Base-by-base conservation (phyloP, 2,797 vertebrate genomes). In the Onychomys leucogaster region DNA sequence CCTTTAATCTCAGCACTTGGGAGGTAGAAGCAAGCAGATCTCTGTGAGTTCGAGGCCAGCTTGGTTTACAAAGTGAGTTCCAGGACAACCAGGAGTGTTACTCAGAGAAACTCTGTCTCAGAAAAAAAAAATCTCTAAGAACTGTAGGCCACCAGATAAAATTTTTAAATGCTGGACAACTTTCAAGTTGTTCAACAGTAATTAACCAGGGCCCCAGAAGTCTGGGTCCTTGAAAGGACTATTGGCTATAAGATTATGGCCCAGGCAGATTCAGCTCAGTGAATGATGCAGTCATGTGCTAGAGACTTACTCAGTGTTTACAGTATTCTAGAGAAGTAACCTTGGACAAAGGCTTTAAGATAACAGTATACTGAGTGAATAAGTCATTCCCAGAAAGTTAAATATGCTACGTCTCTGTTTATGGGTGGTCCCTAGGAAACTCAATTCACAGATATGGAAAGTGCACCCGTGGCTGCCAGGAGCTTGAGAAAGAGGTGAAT, bases 101-200 rank as follows among this genome's bases (percentile, higher is more conserved):
- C 37, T 23, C 21, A 73, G 9, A 73, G 23, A 41, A 73, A 41
- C 21, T 21, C 71, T 73, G 37, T 73, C n/a, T 37, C 16, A 69
- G 13, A 67, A 67, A 67, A 14, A 17, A 52, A 89, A 34, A 0
- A 78, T 2, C 61, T 67, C 34, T 81, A 80, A 91, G 43, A 91
- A 96, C 57, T 80, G 37, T 69, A 82, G 52, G 1, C n/a, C 93
- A 17, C 63, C 57, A 90, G 71, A 77, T 82, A 84, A 97, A 93
- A 94, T 63, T 32, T 61, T 46, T 49, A 95, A 96, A 92, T 59
- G 11, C 88, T 95, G 63, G n/a, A 37, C 57, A 76, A 73, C 4
- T 73, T 97, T 73, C 41, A 93, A 89, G 23, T 43, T 11, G 9
- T 69, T 92, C 23, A 77, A 7, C 27, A 4, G 27, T 78, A 80